These are phyloP conservation scores for Halyomorpha halys DNA, from an alignment of 1,140 invertebrate species.

Conservation along the genomic window DNA sequence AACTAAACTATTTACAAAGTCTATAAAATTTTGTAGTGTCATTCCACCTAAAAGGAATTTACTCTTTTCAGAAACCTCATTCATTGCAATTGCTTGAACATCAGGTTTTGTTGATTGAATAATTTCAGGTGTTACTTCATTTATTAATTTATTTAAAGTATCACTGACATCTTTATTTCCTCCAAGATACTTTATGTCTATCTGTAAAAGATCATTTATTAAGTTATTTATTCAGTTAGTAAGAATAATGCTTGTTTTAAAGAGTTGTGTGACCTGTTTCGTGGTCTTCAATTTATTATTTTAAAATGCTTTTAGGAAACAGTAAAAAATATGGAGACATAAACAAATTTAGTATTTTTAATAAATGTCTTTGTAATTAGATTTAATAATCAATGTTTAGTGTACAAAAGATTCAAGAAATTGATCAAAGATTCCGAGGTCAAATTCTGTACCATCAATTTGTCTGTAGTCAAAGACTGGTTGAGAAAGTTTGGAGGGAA, in stretches of 20 bases:
- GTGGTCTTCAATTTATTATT: no score
- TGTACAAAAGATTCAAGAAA: no score
- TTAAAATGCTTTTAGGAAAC: no score
- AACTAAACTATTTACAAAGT: background rate
- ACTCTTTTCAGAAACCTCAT: background rate
- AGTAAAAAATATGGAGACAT: no score
- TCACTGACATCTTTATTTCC: background rate
- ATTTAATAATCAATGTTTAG: no score
- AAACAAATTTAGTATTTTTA: no score
- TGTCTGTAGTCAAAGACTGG: no score
- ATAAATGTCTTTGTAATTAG: no score
- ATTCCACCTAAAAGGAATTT: background rate
- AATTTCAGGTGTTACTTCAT: background rate
- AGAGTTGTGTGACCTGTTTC: no score
- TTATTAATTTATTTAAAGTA: slow-evolving; percentile 1
- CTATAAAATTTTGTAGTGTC: slow-evolving; percentile 4
- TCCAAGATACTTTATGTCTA: background rate
- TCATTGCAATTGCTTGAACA: background rate
- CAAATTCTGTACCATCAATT: no score
- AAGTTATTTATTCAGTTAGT: background rate
- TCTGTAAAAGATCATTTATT: background rate
- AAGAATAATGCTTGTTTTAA: background rate
- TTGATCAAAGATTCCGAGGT: no score
- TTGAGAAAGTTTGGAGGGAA: no score
- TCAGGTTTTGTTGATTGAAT: background rate